phyloP scores from a whole-genome alignment of 2,888 invertebrate species.

The Frankliniella intonsa region DNA sequence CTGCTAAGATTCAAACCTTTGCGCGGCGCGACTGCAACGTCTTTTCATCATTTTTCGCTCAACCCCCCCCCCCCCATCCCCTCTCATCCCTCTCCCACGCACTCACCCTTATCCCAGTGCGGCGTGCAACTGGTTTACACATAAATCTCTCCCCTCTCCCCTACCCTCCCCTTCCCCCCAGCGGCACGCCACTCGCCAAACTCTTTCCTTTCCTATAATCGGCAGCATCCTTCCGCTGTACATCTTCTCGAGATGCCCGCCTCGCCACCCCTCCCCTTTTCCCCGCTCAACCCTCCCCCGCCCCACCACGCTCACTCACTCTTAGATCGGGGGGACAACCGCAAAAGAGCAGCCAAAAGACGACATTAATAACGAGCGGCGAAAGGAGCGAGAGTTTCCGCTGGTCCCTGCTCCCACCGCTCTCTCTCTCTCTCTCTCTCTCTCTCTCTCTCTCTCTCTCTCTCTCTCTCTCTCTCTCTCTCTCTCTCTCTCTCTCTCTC shows the following conservation, averaged over 20 bases:
- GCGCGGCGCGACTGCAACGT: not conserved
- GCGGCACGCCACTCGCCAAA: constrained; percentile 5
- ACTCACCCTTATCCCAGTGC: not conserved
- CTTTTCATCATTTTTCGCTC: not conserved
- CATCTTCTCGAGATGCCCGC: constrained; percentile 16
- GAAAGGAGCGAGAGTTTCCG: not conserved
- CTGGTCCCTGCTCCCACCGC: not conserved
- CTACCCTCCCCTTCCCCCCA: not conserved
- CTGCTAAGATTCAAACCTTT: too few relatives aligned
- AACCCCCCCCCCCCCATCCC: not conserved
- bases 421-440: not conserved
- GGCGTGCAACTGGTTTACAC: constrained; percentile 19
- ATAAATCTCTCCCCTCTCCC: not conserved
- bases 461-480: not conserved
- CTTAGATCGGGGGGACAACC: not conserved
- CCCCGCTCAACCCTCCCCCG: not conserved
- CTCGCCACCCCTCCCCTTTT: not conserved
- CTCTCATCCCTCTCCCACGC: too few relatives aligned
- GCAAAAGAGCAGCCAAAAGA: not conserved
- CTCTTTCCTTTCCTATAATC: constrained; percentile 26
- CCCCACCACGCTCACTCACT: not conserved
- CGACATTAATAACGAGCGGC: not conserved
- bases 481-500: not conserved
- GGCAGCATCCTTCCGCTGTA: constrained; percentile 25
- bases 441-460: not conserved